A percentile compares a stretch with the other conserved stretches of the same genome.
phyloP scores from a whole-genome alignment of 2,888 invertebrate genomes.

The Sthenelais limicola region DNA sequence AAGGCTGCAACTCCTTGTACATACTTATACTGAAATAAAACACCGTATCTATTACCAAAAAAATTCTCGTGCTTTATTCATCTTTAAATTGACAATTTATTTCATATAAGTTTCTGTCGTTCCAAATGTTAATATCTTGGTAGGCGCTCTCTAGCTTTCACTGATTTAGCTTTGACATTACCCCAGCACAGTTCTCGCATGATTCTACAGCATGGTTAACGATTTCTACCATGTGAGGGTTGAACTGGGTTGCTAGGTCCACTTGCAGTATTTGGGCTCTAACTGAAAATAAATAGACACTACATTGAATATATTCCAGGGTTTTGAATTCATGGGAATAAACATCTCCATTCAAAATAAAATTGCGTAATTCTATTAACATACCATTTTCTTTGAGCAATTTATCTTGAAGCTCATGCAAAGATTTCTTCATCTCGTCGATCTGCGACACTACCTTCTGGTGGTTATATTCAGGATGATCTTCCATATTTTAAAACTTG shows the following conservation, averaged over 20 bases:
- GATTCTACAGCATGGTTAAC: constrained; percentile 51
- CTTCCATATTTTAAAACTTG: too few relatives aligned
- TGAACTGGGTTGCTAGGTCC: constrained; percentile 59
- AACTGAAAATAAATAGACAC: constrained; percentile 52
- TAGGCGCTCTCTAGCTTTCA: too few relatives aligned
- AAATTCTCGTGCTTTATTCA: too few relatives aligned
- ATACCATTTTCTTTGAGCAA: constrained; percentile 52
- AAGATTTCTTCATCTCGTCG: constrained; percentile 53
- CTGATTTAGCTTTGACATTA: too few relatives aligned
- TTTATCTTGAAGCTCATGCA: constrained; percentile 52
- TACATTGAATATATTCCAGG: not conserved
- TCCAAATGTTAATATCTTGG: too few relatives aligned
- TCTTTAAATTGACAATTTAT: too few relatives aligned
- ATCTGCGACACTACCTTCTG: constrained; percentile 48
- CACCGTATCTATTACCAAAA: too few relatives aligned
- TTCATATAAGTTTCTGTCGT: too few relatives aligned
- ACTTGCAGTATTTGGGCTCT: constrained; percentile 57
- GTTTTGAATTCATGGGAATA: not conserved
- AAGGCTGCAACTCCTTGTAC: too few relatives aligned
- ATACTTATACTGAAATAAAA: too few relatives aligned
- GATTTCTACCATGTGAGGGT: constrained; percentile 53
- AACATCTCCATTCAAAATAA: too few relatives aligned
- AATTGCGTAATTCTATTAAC: not conserved
- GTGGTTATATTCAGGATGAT: constrained; percentile 48
- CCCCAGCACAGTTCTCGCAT: constrained; percentile 54